Conservation (phyloP, 2,888 invertebrate genomes). For the Metellina segmentata region DNA sequence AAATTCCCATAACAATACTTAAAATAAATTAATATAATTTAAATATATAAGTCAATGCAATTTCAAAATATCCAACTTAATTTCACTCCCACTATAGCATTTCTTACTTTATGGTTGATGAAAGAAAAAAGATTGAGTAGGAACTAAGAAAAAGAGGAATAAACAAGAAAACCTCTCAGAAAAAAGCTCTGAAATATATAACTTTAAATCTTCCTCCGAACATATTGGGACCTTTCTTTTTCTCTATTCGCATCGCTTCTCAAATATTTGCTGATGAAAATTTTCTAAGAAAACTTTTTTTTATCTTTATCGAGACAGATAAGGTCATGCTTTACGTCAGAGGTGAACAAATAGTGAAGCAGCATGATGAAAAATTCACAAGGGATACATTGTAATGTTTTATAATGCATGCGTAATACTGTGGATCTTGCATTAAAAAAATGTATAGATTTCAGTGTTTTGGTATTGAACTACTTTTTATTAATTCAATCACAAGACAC, state of each 20-base stretch:
- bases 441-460: too few relatives aligned
- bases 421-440: too few relatives aligned
- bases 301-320: neutral
- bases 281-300: neutral
- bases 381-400: neutral
- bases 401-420: neutral
- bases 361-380: neutral
- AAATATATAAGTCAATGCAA: neutral
- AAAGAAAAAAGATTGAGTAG: neutral
- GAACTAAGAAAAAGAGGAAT: neutral
- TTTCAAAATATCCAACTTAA: neutral
- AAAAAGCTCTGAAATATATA: neutral
- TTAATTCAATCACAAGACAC: too few relatives aligned
- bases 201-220: neutral
- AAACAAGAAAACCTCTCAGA: neutral
- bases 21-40: too few relatives aligned
- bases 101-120: neutral
- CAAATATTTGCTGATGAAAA: conserved; percentile 1
- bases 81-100: neutral
- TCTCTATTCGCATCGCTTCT: neutral
- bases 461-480: too few relatives aligned
- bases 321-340: neutral
- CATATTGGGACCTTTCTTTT: neutral
- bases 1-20: too few relatives aligned
- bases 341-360: neutral